Percentiles rank a stretch among this genome's conserved stretches.
These are phyloP conservation scores for Deroplatys truncata DNA, from an alignment of 2,888 invertebrate genomes.

Conservation along the genomic window DNA sequence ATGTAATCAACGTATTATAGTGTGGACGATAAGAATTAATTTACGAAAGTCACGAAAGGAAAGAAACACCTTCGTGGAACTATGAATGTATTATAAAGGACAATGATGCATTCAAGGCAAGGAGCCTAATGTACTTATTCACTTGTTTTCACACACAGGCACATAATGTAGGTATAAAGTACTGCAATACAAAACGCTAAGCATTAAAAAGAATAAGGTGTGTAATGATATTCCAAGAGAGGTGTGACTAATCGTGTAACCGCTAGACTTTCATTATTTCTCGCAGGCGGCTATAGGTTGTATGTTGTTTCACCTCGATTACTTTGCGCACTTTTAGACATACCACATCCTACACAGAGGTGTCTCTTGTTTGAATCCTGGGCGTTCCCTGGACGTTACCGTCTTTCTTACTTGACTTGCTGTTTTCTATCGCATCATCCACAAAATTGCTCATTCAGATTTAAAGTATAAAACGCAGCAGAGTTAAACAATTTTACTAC, in stretches of 20 bases:
- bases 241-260: not conserved
- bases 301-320: not conserved
- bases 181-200: not conserved
- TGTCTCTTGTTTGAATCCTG: not conserved
- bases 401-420: not conserved
- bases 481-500: too few species aligned
- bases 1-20: too few species aligned
- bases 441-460: too few species aligned
- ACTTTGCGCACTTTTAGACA: not conserved
- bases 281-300: not conserved
- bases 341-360: not conserved
- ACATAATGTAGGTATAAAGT: not conserved
- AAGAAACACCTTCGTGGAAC: too few species aligned
- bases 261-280: not conserved
- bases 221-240: not conserved
- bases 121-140: too few species aligned
- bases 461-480: too few species aligned
- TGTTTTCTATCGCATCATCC: not conserved
- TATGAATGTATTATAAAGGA: too few species aligned
- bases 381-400: not conserved
- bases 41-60: too few species aligned
- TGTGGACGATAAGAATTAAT: too few species aligned
- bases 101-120: too few species aligned
- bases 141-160: not conserved
- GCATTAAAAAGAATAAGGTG: not conserved